Evolutionary conservation across 2,888 invertebrate genomes (phyloP), one percentile per base, ranked within the genome.

Genomic region (Hypena proboscidalis): DNA sequence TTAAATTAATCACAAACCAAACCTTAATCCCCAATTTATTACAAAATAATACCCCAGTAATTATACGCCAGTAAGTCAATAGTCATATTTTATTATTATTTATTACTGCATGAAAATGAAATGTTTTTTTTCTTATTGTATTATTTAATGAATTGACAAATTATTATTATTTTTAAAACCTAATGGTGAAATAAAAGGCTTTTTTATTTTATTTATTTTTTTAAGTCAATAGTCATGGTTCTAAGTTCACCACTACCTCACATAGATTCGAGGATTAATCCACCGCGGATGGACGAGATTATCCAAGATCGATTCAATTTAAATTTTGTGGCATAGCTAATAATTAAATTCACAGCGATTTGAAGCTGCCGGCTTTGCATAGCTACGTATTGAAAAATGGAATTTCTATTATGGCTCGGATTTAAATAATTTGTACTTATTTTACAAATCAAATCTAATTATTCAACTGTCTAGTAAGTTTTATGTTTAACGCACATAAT

Each of bases 331-430:
- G 57, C 53, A 55, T 47, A 58, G 69, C 67, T 70, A 69, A 69
- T 76, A 68, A 75, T 72, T 67, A 72, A 74, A 75, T 74, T 70
- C 66, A 57, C 61, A 57, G 66, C 43, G 41, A 56, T 27, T 33
- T 38, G 17, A 46, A 48, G 46, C 38, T 30, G 38, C 14, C 27
- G 34, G 61, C 42, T 66, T 65, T 66, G 52, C 48, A 48, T 55
- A 41, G 19, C 31, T 44, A 48, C 44, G 29, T 35, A 50, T 56
- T 53, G 46, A 37, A 42, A 50, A 48, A 44, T n/a, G n/a, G n/a
- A 39, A 15, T 17, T 30, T 14, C 13, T 32, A 4, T 31, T 20
- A 8, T 6, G 5, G 1, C 8, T 20, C 11, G 11, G 3, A 10
- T 2, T 20, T 31, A 10, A 5, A 4, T 15, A 19, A 10, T 6